A percentile compares a stretch with the other conserved stretches of the same genome.
Conservation (phyloP, 2,113 vertebrate genomes). For the Blennius ocellaris region DNA sequence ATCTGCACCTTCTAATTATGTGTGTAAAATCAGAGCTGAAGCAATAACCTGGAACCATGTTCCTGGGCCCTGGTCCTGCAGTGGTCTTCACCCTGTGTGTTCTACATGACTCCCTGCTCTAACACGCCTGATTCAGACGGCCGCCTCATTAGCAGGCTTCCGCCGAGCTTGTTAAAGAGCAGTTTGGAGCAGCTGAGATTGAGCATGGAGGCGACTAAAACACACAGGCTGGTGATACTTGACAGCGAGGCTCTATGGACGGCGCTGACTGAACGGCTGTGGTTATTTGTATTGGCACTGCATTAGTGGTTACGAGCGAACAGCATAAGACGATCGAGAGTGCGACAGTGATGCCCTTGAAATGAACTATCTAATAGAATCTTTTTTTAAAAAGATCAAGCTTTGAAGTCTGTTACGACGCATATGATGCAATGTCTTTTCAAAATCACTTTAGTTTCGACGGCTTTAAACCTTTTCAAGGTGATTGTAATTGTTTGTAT, state of each 20-base stretch:
- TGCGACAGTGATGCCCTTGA: constrained; percentile 9
- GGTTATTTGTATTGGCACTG: not conserved
- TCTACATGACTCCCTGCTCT: too few relatives aligned
- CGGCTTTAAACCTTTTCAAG: constrained; percentile 32
- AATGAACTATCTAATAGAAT: constrained; percentile 5
- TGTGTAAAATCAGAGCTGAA: constrained; percentile 5
- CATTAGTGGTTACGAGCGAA: not conserved
- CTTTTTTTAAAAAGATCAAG: constrained; percentile 10
- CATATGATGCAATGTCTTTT: constrained; percentile 21
- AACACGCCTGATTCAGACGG: too few relatives aligned
- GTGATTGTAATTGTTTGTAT: constrained; percentile 29
- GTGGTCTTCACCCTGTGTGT: too few relatives aligned
- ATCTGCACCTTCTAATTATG: not conserved
- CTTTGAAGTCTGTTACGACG: constrained; percentile 9
- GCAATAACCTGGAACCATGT: not conserved
- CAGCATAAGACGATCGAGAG: not conserved
- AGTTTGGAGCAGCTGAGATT: too few relatives aligned
- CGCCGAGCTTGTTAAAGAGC: too few relatives aligned
- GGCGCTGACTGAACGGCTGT: not conserved
- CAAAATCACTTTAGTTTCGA: not conserved
- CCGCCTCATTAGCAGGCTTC: too few relatives aligned
- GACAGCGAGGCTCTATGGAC: not conserved
- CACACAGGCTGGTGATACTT: too few relatives aligned
- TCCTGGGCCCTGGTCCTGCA: too few relatives aligned
- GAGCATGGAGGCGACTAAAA: too few relatives aligned